Percentiles rank a stretch among this genome's conserved stretches.
These are phyloP conservation scores for Brachionus paranguensis DNA, from an alignment of 1,140 invertebrate genomes.

Conservation along the genomic window DNA sequence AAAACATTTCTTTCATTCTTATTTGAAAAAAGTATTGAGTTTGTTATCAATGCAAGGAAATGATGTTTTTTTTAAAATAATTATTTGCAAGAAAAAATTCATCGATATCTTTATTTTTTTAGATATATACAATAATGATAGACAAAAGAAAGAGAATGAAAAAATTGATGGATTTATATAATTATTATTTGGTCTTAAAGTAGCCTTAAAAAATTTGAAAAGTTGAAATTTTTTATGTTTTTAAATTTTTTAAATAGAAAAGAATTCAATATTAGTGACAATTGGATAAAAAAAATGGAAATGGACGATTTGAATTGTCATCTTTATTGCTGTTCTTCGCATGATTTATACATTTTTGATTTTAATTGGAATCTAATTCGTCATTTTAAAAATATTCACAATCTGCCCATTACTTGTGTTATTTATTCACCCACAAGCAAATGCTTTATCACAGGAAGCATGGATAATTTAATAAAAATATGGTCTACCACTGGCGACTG, in stretches of 20 bases:
- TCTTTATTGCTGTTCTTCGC: not conserved
- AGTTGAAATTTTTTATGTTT: not conserved
- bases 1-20: too few species aligned
- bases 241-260: not conserved
- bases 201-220: not conserved
- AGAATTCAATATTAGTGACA: not conserved
- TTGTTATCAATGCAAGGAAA: too few species aligned
- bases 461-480: constrained; percentile 48
- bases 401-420: not conserved
- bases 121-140: not conserved
- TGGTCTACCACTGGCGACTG: constrained; percentile 51
- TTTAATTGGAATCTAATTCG: constrained; percentile 10
- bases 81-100: too few species aligned
- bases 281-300: constrained; percentile 11
- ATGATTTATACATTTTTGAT: constrained; percentile 14
- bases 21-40: too few species aligned
- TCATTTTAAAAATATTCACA: constrained; percentile 13
- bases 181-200: not conserved
- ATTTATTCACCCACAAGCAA: not conserved
- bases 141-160: not conserved
- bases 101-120: not conserved
- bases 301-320: constrained; percentile 8
- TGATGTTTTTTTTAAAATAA: too few species aligned
- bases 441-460: not conserved
- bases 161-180: not conserved